Evolutionary conservation across 2,888 invertebrate species (phyloP), one percentile per base, ranked within the genome.

Genomic region (Margaritifera margaritifera): DNA sequence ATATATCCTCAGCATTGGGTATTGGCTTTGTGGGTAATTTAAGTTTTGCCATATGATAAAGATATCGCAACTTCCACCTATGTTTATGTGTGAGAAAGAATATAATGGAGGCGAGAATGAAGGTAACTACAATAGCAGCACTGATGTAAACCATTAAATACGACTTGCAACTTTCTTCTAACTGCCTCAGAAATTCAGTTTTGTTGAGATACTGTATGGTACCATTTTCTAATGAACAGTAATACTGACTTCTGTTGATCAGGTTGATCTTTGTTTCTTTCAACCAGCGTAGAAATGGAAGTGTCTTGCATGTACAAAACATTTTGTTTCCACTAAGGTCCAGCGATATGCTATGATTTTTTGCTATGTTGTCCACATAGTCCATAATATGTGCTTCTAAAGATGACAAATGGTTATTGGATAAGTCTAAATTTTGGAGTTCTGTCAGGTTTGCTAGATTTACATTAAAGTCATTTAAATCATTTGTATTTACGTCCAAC

Each of bases 41-140:
- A 5, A 69, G 52, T 42, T 73, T 75, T 5, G 75, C 71, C 72
- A 75, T 74, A 42, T 77, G 72, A 62, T 74, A 77, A 54, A 73
- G 24, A 51, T 77, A 77, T 52, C 71, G 58, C 27, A 77, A 31
- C 24, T 63, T 62, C 76, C 76, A 77, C 20, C 76, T 60, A 55
- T 72, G 58, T 53, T 58, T 51, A 55, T 74, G 74, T 4, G 69
- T 51, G 6, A 61, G 3, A 62, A 56, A 67, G n/a, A 56, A 69
- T 25, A 64, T 50, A 52, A 72, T 24, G 31, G 70, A 51, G 0
- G 74, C 63, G 11, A 62, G 18, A 18, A 72, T 27, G 53, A 74
- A 66, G 24, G 66, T 68, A 4, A 31, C 56, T 22, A 51, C 51
- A 19, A 66, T n/a, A 2, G 72, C 31, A 68, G 66, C 53, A 4